Evolutionary conservation across 2,888 invertebrate genomes (phyloP).

Genomic region (Ophraella communa): DNA sequence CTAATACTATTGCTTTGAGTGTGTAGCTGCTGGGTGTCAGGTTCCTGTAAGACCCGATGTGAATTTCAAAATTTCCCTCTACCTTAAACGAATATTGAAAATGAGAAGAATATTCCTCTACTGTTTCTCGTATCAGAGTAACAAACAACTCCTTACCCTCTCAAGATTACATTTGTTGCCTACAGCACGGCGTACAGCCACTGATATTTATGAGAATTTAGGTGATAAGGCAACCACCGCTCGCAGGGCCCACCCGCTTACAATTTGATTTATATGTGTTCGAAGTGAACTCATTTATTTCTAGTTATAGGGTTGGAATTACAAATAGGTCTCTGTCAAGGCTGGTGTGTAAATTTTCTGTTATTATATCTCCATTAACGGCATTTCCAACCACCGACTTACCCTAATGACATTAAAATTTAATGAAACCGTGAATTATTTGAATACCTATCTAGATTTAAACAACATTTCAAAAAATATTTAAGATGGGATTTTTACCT

Average conservation of each 20-base stretch:
- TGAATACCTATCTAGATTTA: neutral
- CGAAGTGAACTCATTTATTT: constrained; percentile 51
- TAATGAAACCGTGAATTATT: neutral
- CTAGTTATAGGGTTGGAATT: constrained; percentile 48
- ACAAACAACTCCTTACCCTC: constrained; percentile 30
- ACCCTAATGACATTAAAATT: constrained; percentile 9
- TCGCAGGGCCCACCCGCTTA: constrained; percentile 39
- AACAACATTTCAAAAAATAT: too few species aligned
- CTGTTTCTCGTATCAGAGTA: constrained; percentile 7
- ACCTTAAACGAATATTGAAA: constrained; percentile 18
- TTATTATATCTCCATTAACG: constrained; percentile 27
- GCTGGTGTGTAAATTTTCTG: constrained; percentile 38
- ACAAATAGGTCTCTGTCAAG: constrained; percentile 40
- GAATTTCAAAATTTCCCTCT: constrained; percentile 2
- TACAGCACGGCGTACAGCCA: constrained; percentile 27
- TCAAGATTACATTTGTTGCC: constrained; percentile 39
- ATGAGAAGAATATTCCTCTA: constrained; percentile 7
- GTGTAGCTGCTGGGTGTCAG: too few species aligned
- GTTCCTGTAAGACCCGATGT: neutral
- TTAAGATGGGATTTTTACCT: too few species aligned
- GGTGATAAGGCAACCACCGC: constrained; percentile 28
- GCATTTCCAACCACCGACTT: constrained; percentile 13
- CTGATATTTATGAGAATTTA: constrained; percentile 38
- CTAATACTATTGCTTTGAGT: too few species aligned
- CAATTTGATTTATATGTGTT: constrained; percentile 52